A percentile compares a stretch with the other conserved stretches of the same genome.
Evolutionary conservation across 1,140 invertebrate genomes (phyloP).

Genomic region (Drosophila ananassae): DNA sequence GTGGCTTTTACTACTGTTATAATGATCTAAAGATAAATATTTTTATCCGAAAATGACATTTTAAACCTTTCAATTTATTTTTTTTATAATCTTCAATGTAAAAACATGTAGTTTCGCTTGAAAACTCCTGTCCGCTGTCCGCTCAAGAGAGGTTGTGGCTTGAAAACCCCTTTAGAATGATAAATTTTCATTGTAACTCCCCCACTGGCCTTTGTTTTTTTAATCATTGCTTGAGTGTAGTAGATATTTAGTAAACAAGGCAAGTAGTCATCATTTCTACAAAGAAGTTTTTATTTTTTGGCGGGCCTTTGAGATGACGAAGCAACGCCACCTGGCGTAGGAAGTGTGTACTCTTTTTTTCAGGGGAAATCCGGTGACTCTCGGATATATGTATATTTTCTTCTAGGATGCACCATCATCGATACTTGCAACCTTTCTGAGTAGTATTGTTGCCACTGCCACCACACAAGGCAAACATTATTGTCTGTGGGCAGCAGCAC

Average conservation of each 20-base stretch:
- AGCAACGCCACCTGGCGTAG: constrained; percentile 10
- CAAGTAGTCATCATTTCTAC: constrained; percentile 4
- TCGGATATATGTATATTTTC: not conserved
- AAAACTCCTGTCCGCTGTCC: not conserved
- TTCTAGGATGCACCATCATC: not conserved
- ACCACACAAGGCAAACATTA: constrained; percentile 55
- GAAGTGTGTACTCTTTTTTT: not conserved
- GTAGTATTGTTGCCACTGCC: not conserved
- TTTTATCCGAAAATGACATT: no score
- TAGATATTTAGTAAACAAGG: constrained; percentile 7
- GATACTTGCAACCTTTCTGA: not conserved
- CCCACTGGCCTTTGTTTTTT: not conserved
- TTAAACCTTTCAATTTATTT: no score
- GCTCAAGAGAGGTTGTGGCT: not conserved
- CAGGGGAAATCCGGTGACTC: constrained; percentile 1
- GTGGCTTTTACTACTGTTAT: no score
- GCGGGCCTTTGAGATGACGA: constrained; percentile 13
- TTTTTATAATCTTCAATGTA: no score
- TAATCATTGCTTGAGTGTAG: constrained; percentile 11
- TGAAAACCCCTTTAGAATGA: not conserved
- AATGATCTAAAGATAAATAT: no score
- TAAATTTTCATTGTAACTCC: not conserved
- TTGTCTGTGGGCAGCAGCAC: constrained; percentile 68
- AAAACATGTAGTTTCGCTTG: not conserved
- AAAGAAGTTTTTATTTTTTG: not conserved